phyloP scores from a whole-genome alignment of 2,113 vertebrate species.

The Scomber scombrus region DNA sequence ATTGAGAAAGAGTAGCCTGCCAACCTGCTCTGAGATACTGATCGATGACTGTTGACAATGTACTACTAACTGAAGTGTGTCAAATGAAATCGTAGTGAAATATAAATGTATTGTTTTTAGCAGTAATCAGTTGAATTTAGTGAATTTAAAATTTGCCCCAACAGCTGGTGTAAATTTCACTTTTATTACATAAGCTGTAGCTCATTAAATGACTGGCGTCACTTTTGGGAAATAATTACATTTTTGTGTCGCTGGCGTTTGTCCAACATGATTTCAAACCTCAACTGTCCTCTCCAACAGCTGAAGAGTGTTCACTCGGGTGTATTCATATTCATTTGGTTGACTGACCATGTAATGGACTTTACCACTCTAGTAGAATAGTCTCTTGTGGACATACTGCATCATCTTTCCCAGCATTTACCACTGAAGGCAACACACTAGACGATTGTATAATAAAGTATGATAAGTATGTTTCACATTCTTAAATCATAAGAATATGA shows the following conservation, averaged over 20 bases:
- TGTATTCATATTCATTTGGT: neutral
- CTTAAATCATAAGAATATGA: neutral
- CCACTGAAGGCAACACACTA: neutral
- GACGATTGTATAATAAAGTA: neutral
- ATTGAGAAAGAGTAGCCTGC: neutral
- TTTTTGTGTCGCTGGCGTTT: neutral
- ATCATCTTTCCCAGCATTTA: conserved; percentile 4
- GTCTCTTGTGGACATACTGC: neutral
- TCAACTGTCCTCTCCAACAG: neutral
- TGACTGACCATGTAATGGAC: conserved; percentile 5
- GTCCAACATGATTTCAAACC: neutral
- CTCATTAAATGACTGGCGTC: neutral
- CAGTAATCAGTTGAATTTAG: neutral
- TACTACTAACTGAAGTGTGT: neutral
- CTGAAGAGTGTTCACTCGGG: neutral
- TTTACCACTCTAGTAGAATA: neutral
- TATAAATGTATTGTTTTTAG: too few relatives aligned
- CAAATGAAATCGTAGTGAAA: neutral
- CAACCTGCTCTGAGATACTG: neutral
- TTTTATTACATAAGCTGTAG: too few relatives aligned
- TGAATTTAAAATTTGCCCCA: too few relatives aligned
- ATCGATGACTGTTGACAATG: neutral
- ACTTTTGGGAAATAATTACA: neutral
- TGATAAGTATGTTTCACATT: neutral
- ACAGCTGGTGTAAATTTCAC: too few relatives aligned